Evolutionary conservation across 2,113 vertebrate genomes (phyloP).

Genomic region (Lonchura striata): DNA sequence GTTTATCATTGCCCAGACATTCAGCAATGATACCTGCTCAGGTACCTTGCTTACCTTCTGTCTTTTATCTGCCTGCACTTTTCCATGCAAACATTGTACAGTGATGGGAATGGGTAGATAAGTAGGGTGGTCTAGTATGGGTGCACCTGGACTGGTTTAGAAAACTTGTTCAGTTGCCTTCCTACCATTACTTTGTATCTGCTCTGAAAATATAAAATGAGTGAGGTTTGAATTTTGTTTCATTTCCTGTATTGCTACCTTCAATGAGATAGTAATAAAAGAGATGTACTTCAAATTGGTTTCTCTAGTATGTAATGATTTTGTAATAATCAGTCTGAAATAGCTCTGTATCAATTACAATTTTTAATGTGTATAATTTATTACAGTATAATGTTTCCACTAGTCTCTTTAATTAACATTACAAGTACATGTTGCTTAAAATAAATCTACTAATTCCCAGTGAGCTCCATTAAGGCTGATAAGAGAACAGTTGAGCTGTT

Average conservation of each 20-base stretch:
- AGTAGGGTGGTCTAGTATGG: neutral
- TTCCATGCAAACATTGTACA: neutral
- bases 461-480: neutral
- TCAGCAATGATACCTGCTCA: neutral
- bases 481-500: neutral
- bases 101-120: neutral
- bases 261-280: neutral
- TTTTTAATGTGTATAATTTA: neutral
- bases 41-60: neutral
- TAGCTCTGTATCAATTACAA: neutral
- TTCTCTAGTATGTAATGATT: neutral
- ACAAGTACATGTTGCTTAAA: conserved; percentile 11
- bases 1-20: neutral
- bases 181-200: neutral
- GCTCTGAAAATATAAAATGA: neutral
- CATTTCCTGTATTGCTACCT: neutral
- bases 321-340: conserved; percentile 3
- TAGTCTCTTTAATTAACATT: conserved; percentile 22
- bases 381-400: neutral
- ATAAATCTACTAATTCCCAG: neutral
- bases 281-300: neutral
- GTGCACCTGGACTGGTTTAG: neutral
- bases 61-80: neutral
- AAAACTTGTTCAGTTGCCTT: neutral
- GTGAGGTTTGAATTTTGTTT: neutral